Evolutionary conservation across 2,888 invertebrate genomes (phyloP).

Genomic region (Napeogenes sylphis): DNA sequence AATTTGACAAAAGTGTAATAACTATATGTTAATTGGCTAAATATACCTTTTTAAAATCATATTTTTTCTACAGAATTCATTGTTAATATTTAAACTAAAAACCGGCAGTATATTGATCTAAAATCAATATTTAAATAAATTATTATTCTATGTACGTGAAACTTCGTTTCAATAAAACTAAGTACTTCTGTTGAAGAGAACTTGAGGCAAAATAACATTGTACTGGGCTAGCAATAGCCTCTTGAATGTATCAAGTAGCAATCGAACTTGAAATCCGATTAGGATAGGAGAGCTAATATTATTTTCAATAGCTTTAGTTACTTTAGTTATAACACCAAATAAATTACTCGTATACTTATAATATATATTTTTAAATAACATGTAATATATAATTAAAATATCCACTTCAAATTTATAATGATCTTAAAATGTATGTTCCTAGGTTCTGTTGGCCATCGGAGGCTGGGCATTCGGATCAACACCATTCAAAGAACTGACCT

Average conservation of each 20-base stretch:
- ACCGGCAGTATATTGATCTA: too few relatives aligned
- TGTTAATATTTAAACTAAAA: too few relatives aligned
- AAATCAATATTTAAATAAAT: too few relatives aligned
- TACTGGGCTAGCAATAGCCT: background rate
- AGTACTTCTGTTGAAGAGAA: background rate
- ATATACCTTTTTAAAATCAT: too few relatives aligned
- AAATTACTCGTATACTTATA: too few relatives aligned
- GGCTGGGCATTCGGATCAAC: conserved; percentile 98
- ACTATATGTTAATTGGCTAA: too few relatives aligned
- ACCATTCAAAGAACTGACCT: conserved; percentile 94
- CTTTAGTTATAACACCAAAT: too few relatives aligned
- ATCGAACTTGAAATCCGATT: conserved; percentile 1
- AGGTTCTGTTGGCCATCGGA: conserved; percentile 91
- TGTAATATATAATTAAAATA: too few relatives aligned
- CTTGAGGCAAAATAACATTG: conserved; percentile 1
- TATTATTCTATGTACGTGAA: background rate
- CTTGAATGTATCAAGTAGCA: conserved; percentile 2
- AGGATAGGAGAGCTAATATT: background rate
- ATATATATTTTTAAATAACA: too few relatives aligned
- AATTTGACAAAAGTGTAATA: too few relatives aligned
- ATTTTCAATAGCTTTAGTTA: background rate
- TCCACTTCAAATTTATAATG: too few relatives aligned
- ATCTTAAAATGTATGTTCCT: conserved; percentile 24
- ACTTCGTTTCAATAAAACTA: background rate
- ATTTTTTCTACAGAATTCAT: too few relatives aligned